Evolutionary conservation across 2,113 vertebrate genomes (phyloP).

Genomic region (Tychaedon coryphoeus): DNA sequence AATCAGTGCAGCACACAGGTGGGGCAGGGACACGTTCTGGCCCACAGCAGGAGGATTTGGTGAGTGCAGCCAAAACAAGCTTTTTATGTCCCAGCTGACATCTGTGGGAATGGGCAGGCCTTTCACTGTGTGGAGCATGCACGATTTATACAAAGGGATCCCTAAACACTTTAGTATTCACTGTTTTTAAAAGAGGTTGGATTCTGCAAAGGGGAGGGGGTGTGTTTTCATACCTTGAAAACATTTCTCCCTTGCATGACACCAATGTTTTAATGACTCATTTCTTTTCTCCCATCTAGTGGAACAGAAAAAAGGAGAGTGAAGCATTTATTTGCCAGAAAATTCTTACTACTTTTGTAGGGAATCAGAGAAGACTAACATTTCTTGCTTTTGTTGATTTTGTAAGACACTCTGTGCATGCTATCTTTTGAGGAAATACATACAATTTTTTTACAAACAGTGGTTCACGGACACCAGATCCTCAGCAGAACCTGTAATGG

Average conservation of each 20-base stretch:
- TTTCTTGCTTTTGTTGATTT: background rate
- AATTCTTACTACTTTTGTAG: background rate
- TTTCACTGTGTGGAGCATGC: background rate
- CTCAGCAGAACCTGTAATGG: background rate
- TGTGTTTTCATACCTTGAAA: conserved; percentile 38
- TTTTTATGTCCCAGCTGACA: conserved; percentile 16
- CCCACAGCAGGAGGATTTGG: background rate
- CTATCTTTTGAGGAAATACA: background rate
- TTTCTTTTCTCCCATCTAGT: background rate
- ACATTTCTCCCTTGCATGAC: background rate
- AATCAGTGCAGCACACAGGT: background rate
- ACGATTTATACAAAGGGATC: background rate
- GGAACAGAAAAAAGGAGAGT: background rate
- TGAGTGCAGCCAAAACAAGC: conserved; percentile 36
- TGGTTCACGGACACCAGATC: background rate
- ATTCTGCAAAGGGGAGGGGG: background rate
- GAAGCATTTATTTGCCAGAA: background rate
- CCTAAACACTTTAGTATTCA: background rate
- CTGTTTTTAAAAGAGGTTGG: background rate
- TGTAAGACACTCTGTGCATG: background rate
- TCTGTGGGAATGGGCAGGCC: conserved; percentile 21
- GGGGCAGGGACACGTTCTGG: background rate
- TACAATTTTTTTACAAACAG: background rate
- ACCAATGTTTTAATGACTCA: background rate
- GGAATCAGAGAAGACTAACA: background rate